Percentiles rank a stretch among this genome's conserved stretches.
phyloP scores from a whole-genome alignment of 2,113 vertebrate species.

The Elaphurus davidianus region DNA sequence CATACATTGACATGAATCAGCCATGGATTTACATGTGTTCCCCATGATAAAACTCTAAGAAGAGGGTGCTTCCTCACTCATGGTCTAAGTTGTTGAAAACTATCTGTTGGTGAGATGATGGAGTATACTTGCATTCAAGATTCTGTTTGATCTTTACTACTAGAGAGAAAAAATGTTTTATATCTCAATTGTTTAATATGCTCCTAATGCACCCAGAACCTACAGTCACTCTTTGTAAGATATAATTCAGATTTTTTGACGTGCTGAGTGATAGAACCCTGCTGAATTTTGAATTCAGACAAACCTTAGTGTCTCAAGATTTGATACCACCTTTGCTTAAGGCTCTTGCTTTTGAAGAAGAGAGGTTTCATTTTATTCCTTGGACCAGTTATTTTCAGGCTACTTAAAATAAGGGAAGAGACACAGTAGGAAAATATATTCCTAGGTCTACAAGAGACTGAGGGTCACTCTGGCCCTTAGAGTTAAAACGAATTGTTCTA shows the following conservation, averaged over 20 bases:
- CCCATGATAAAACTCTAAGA: background rate
- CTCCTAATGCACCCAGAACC: background rate
- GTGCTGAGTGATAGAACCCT: background rate
- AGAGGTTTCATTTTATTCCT: constrained; percentile 33
- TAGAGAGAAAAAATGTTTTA: background rate
- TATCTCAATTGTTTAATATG: background rate
- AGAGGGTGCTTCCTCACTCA: background rate
- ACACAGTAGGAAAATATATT: constrained; percentile 43
- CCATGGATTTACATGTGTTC: too few species aligned
- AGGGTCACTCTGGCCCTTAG: background rate
- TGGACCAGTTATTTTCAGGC: constrained; percentile 17
- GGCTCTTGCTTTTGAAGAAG: background rate
- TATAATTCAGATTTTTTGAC: background rate
- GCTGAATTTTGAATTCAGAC: background rate
- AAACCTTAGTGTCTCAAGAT: background rate
- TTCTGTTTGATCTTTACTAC: background rate
- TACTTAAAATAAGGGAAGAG: constrained; percentile 52
- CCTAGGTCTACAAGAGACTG: background rate
- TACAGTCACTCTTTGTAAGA: background rate
- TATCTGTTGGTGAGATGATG: background rate
- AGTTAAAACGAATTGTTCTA: constrained; percentile 2
- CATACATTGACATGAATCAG: too few species aligned
- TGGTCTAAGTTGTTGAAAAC: background rate
- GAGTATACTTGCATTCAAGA: background rate
- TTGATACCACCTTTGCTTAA: background rate